These are phyloP conservation scores for Diabrotica balteata DNA, from an alignment of 2,888 invertebrate genomes.

Conservation along the genomic window DNA sequence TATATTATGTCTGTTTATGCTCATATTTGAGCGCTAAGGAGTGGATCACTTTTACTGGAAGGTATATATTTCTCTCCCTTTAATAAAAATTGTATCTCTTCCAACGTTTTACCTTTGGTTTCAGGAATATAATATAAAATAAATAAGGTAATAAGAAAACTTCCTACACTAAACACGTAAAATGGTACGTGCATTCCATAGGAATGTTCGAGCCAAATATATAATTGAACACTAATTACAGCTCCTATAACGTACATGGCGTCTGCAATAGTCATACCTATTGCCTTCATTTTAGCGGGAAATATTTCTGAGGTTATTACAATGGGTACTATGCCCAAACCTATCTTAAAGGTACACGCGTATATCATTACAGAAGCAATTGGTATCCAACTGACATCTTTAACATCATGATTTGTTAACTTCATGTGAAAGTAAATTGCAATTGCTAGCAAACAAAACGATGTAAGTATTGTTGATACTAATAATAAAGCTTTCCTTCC, in stretches of 20 bases:
- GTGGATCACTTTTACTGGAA: slow-evolving; percentile 18
- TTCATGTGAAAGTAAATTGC: slow-evolving; percentile 56
- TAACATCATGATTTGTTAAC: slow-evolving; percentile 46
- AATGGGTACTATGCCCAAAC: slow-evolving; percentile 57
- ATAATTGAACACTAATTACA: slow-evolving; percentile 52
- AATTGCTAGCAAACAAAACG: slow-evolving; percentile 50
- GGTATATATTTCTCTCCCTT: slow-evolving; percentile 29
- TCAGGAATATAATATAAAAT: slow-evolving; percentile 50
- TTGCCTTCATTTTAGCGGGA: slow-evolving; percentile 56
- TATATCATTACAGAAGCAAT: slow-evolving; percentile 55
- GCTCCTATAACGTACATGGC: slow-evolving; percentile 53
- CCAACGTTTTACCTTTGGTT: slow-evolving; percentile 37
- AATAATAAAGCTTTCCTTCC: slow-evolving; percentile 54
- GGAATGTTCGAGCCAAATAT: slow-evolving; percentile 45
- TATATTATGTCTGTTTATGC: too few relatives aligned
- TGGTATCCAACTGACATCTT: slow-evolving; percentile 55
- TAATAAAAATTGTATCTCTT: slow-evolving; percentile 35
- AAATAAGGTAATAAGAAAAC: slow-evolving; percentile 47
- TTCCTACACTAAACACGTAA: slow-evolving; percentile 49
- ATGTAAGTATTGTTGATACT: slow-evolving; percentile 52
- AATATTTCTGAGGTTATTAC: slow-evolving; percentile 58
- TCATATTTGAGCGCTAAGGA: slow-evolving; percentile 3
- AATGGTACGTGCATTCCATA: slow-evolving; percentile 55
- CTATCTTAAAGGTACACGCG: slow-evolving; percentile 55
- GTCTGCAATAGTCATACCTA: slow-evolving; percentile 56